These are phyloP conservation scores for Pampus argenteus DNA, from an alignment of 2,797 vertebrate genomes.

Conservation along the genomic window DNA sequence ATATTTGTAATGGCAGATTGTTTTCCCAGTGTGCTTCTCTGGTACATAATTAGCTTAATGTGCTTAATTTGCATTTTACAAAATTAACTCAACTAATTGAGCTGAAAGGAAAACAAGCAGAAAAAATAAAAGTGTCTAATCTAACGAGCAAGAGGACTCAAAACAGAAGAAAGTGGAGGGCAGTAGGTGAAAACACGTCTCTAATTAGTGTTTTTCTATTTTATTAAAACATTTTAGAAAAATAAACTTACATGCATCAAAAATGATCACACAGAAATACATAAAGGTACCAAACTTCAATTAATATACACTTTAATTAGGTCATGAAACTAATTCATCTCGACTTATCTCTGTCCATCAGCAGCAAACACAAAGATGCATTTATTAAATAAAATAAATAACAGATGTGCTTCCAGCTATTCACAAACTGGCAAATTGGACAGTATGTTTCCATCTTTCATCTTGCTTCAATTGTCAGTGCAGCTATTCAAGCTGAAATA, in stretches of 20 bases:
- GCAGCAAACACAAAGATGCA: constrained; percentile 8
- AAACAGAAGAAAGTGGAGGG: constrained; percentile 1
- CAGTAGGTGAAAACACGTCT: not conserved
- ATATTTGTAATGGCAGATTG: constrained; percentile 19
- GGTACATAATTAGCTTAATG: constrained; percentile 48
- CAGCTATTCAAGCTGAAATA: constrained; percentile 43
- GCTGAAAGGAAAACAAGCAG: constrained; percentile 30
- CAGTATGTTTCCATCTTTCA: constrained; percentile 44
- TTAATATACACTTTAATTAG: not conserved
- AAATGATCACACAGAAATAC: not conserved
- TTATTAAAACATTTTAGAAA: too few species aligned
- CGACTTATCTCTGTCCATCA: constrained; percentile 26
- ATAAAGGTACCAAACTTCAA: not conserved
- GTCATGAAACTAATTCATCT: not conserved
- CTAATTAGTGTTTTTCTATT: constrained; percentile 8
- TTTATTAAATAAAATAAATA: constrained; percentile 31
- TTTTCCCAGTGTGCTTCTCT: constrained; percentile 36
- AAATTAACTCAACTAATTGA: constrained; percentile 42
- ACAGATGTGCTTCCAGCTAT: constrained; percentile 33
- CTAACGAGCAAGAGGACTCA: constrained; percentile 6
- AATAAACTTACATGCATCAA: constrained; percentile 1
- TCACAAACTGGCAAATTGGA: constrained; percentile 42
- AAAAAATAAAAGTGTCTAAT: constrained; percentile 15
- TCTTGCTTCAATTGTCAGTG: constrained; percentile 55
- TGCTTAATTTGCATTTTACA: constrained; percentile 36